These are phyloP conservation scores for Dicentrarchus labrax DNA, from an alignment of 2,113 vertebrate species.

Conservation along the genomic window DNA sequence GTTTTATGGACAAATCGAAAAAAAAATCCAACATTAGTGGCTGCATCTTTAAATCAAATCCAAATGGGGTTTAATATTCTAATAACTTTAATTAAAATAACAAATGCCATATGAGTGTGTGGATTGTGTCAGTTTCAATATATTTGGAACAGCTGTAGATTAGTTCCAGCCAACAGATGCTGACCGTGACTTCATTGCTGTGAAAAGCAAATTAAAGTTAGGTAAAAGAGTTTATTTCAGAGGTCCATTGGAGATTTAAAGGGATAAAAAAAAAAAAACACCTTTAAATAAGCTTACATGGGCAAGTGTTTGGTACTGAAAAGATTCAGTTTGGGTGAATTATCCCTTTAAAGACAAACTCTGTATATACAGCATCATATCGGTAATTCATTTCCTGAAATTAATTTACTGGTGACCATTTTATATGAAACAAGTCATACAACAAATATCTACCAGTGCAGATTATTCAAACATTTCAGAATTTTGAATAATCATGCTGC, in stretches of 20 bases:
- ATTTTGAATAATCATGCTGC: neutral
- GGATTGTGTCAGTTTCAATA: neutral
- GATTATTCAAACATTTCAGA: neutral
- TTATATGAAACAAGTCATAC: neutral
- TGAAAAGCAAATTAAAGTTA: slow-evolving; percentile 4
- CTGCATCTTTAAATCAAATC: slow-evolving; percentile 21
- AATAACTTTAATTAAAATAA: slow-evolving; percentile 1
- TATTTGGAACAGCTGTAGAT: slow-evolving; percentile 22
- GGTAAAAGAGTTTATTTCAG: neutral
- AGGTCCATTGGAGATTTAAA: slow-evolving; percentile 3
- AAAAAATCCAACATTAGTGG: slow-evolving; percentile 27
- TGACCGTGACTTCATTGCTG: neutral
- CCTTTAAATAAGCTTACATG: neutral
- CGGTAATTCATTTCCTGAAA: neutral
- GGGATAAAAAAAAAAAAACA: neutral
- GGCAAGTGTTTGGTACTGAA: neutral
- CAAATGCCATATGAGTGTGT: slow-evolving; percentile 10
- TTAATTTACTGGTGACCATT: neutral
- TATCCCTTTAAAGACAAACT: neutral
- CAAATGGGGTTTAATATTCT: slow-evolving; percentile 35
- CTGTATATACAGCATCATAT: neutral
- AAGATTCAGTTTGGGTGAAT: neutral
- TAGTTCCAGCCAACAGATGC: neutral
- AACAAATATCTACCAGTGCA: slow-evolving; percentile 1
- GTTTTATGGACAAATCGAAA: slow-evolving; percentile 19